Evolutionary conservation across 2,888 invertebrate species (phyloP), one percentile per base, ranked within the genome.

Genomic region (Pinctada fucata): DNA sequence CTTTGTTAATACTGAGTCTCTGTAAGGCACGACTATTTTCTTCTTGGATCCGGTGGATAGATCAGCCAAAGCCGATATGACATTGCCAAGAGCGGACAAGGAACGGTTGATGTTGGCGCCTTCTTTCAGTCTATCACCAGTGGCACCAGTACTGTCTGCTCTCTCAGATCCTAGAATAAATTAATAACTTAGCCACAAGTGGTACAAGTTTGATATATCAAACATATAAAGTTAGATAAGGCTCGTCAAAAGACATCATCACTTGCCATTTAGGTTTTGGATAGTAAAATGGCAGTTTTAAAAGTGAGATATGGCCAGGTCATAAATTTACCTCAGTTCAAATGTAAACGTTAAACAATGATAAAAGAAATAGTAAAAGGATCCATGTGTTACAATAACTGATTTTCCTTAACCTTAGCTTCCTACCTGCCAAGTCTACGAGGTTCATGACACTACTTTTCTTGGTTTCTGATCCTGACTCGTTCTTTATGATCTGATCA

Each of bases 61-160:
- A 66, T 93, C 93, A 71, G 93, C 93, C 80, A 93, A 83, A 10
- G 93, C 93, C 92, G 93, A 92, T 58, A 93, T 93, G 76, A 93
- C 93, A 82, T 93, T 93, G 45, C 93, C 92, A 0, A 93, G 88
- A 5, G 92, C 92, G 31, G 93, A 93, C 16, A 93, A 84, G 10
- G 93, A 93, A 81, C 91, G 91, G 85, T 93, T 93, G 83, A 93
- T 93, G 82, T 93, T 93, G 74, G 93, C 93, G 48, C 93, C 92
- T 83, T 93, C 93, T 79, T 93, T 93, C 64, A 93, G 83, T 50
- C 93, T 82, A 85, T 93, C 93, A 4, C 93, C 93, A 31, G 92
- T 92, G 13, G 93, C 93, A 4, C 93, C 93, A 45, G 93, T 93
- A 79, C 91, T 92, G 82, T 93, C 92, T 16, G 92, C 92, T 79